Evolutionary conservation across 2,113 vertebrate genomes (phyloP), one percentile per base, ranked within the genome.

Genomic region (Rhabdomys dilectus): DNA sequence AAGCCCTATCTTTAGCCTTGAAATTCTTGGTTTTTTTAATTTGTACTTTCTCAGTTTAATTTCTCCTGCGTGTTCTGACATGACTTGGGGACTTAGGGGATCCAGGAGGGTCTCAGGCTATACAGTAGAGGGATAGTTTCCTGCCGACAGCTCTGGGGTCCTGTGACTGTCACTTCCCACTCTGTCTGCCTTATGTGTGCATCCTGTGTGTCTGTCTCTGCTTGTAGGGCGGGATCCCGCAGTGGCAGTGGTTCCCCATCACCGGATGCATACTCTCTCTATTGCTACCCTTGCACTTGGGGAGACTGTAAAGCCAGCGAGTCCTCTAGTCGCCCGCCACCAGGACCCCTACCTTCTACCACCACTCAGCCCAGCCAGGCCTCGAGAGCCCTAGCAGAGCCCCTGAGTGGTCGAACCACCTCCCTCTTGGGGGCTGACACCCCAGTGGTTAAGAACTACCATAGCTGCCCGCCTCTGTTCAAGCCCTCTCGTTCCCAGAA

Each of bases 281-380:
- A 99, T 98, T 99, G 99, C 97, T 99, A 99, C 96, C 99, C 99
- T 0, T 99, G 99, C 96, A 99, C 99, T 1, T 99, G 99, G 99
- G 99, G 99, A 0, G 99, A 99, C 98, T 99, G 99, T 97, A 99
- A 99, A 88, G 99, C 98, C 2, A 98, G 99, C 7, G 99, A 99
- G 78, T 89, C 99, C 11, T 97, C 99, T 0, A 97, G 96, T 68
- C 98, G 93, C 7, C 98, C 97, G 0, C 95, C 97, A 56, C 96
- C 98, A 0, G 98, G 97, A 6, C 89, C 97, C 76, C 97, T 82
- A 76, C 97, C 80, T 12, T 97, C 98, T 4, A 98, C 72, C 3
- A 95, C 98, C 94, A 98, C 95, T 6, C 99, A 99, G 96, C 98
- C 99, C 0, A 97, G 98, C 0, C 99, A 99, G 97, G 96, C 62